phyloP scores from a whole-genome alignment of 2,113 vertebrate genomes.

The Rhabdornis inornatus region DNA sequence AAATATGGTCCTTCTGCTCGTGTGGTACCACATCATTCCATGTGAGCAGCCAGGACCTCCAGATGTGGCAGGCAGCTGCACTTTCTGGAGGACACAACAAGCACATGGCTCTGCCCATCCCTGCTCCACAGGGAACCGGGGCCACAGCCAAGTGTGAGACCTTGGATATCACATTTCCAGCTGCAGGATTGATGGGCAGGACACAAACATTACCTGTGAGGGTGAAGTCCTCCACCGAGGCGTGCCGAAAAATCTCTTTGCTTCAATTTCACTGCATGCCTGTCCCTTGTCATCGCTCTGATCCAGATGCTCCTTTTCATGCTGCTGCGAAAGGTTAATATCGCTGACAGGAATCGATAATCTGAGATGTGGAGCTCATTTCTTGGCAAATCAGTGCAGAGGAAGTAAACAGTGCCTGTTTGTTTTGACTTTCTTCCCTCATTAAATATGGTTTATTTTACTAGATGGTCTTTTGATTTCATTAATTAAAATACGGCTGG shows the following conservation, averaged over 20 bases:
- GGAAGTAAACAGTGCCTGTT: constrained; percentile 36
- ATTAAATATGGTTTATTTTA: constrained; percentile 55
- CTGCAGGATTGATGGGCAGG: background rate
- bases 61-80: background rate
- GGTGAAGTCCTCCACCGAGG: background rate
- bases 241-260: background rate
- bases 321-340: background rate
- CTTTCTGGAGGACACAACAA: background rate
- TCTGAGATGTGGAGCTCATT: background rate
- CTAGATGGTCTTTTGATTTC: constrained; percentile 48
- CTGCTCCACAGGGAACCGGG: accelerated
- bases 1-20: background rate
- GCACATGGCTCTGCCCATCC: background rate
- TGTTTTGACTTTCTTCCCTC: constrained; percentile 55
- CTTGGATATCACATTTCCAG: background rate
- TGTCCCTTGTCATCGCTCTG: background rate
- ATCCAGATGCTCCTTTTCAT: background rate
- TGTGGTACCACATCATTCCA: background rate
- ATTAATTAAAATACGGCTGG: constrained; percentile 32
- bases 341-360: background rate
- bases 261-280: background rate
- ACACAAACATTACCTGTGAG: background rate
- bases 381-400: background rate
- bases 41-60: background rate
- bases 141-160: background rate